phyloP scores from a whole-genome alignment of 2,797 vertebrate genomes.

The Tenualosa thibaudeaui region DNA sequence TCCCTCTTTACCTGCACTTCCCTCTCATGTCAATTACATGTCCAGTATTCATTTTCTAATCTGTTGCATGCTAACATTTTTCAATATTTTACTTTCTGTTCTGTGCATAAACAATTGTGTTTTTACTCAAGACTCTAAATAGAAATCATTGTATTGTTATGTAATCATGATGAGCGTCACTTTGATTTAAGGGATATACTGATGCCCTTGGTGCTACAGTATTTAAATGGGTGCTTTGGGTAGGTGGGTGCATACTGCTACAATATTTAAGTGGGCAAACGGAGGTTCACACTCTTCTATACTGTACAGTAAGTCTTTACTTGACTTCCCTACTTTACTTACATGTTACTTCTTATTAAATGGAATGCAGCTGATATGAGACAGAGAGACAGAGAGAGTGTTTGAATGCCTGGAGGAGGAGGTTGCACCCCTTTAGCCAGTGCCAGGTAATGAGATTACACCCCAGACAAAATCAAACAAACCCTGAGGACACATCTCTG shows the following conservation, averaged over 20 bases:
- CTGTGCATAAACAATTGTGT: background rate
- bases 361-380: background rate
- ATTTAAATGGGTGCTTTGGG: too few species aligned
- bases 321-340: background rate
- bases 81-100: background rate
- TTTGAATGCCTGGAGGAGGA: background rate
- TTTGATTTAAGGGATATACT: too few species aligned
- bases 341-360: background rate
- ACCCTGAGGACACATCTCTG: background rate
- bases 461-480: constrained; percentile 18
- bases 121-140: too few species aligned
- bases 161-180: too few species aligned
- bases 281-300: background rate
- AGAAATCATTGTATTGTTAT: too few species aligned
- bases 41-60: background rate
- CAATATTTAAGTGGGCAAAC: background rate
- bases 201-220: too few species aligned
- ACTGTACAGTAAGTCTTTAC: background rate
- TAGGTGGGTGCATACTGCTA: background rate
- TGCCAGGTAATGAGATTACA: constrained; percentile 8
- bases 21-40: constrained; percentile 3
- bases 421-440: background rate
- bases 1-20: background rate
- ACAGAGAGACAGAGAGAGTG: background rate
- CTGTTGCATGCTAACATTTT: background rate